These are phyloP conservation scores for Trichopoda pennipes DNA, from an alignment of 2,888 invertebrate species.

Conservation along the genomic window DNA sequence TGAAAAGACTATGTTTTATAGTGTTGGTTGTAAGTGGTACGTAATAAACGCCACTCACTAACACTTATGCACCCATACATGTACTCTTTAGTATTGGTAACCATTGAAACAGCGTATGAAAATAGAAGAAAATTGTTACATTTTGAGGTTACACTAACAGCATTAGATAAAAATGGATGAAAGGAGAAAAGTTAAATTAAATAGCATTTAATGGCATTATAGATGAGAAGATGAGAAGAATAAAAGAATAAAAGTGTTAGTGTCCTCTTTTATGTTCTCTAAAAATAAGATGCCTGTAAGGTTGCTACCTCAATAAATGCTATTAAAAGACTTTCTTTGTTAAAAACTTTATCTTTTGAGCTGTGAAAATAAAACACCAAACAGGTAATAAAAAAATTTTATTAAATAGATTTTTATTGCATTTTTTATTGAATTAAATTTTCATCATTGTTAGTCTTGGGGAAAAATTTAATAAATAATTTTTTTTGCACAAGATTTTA, in stretches of 20 bases:
- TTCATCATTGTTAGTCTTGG: constrained; percentile 1
- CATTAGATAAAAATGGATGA: constrained; percentile 2
- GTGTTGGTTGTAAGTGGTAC: constrained; percentile 53
- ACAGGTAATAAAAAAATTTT: constrained; percentile 35
- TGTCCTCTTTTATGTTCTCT: neutral
- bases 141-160: constrained; percentile 18
- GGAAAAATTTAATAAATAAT: constrained; percentile 17
- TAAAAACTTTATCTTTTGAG: neutral
- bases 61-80: neutral
- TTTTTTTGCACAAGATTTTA: neutral
- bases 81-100: neutral
- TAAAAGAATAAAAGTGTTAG: neutral
- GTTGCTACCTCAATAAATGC: neutral
- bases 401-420: constrained; percentile 46
- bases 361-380: constrained; percentile 5
- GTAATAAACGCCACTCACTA: constrained; percentile 23
- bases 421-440: constrained; percentile 41
- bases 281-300: neutral
- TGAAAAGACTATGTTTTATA: constrained; percentile 43
- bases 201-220: constrained; percentile 51
- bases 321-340: constrained; percentile 20
- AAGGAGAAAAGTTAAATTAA: constrained; percentile 45
- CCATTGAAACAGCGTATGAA: constrained; percentile 7
- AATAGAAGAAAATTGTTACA: constrained; percentile 32
- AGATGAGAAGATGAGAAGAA: constrained; percentile 12